Evolutionary conservation across 2,797 vertebrate species (phyloP), one percentile per base, ranked within the genome.

Genomic region (Scolopax rusticola): DNA sequence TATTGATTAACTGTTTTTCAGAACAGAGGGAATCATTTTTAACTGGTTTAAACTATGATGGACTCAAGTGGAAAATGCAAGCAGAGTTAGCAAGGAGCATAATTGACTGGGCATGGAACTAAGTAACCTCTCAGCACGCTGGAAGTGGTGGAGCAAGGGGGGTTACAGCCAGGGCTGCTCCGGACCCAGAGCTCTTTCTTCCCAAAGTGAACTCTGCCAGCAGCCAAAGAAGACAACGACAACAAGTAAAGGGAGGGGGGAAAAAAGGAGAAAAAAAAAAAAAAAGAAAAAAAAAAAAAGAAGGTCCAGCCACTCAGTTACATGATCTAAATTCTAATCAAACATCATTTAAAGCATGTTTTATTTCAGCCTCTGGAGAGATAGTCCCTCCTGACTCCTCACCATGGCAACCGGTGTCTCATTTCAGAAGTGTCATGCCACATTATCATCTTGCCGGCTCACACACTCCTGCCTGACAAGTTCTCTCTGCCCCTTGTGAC

Each of bases 381-480:
- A 98, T 94, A 94, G 99, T 99, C 98, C 99, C 99, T 99, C 98
- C 98, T 98, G 97, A 98, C 98, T 98, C 98, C 98, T 99, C 98
- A 98, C 99, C 99, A 99, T 99, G 99, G 99, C 98, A 99, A 99
- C 99, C 98, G 95, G 98, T 98, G 99, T 99, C 99, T 99, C 99
- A 99, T 99, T 99, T 99, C 99, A 99, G 99, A 99, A 99, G 99
- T 99, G 99, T 99, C 99, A 99, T 99, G 99, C 98, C 99, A 99
- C 99, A 99, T 99, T 99, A 99, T 99, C 99, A 98, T 99, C 99
- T 98, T 96, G 98, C 98, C 97, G 98, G 98, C 99, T 99, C 99
- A 98, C 98, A 98, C 98, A 98, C 98, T 99, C 98, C 96, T 97
- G 96, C 98, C 98, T 99, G 99, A 99, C 99, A 99, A 99, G 98